These are phyloP conservation scores for Cololabis saira DNA, from an alignment of 2,113 vertebrate genomes.

Conservation along the genomic window DNA sequence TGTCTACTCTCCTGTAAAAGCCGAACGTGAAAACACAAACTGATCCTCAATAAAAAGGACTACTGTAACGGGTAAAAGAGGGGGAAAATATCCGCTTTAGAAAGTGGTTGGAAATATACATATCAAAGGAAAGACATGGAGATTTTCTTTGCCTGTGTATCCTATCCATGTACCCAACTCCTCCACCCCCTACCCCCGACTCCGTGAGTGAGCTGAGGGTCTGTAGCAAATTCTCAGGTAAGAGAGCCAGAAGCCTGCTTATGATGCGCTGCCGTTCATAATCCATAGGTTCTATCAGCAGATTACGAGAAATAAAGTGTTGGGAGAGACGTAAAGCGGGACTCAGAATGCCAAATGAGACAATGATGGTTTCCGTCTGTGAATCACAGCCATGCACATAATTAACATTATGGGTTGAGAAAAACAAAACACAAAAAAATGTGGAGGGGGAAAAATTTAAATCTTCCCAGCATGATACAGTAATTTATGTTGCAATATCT, in stretches of 20 bases:
- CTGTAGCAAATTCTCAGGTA: constrained; percentile 76
- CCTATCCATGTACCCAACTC: constrained; percentile 61
- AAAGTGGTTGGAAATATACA: constrained; percentile 81
- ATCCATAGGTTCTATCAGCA: constrained; percentile 82
- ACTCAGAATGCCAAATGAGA: constrained; percentile 74
- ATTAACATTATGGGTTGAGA: constrained; percentile 59
- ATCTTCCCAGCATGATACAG: constrained; percentile 35
- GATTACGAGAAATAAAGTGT: constrained; percentile 80
- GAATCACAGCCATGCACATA: constrained; percentile 51
- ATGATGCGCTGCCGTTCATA: constrained; percentile 72
- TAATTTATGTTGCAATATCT: constrained; percentile 43
- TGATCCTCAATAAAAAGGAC: constrained; percentile 75
- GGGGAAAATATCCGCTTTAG: constrained; percentile 78
- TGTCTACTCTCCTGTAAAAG: constrained; percentile 51
- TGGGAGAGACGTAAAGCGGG: constrained; percentile 72
- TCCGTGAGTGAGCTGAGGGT: constrained; percentile 56
- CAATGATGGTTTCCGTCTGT: constrained; percentile 71
- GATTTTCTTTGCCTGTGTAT: constrained; percentile 73
- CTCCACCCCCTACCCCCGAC: not conserved
- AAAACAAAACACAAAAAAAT: constrained; percentile 49
- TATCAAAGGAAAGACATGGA: constrained; percentile 81
- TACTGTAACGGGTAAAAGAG: constrained; percentile 66
- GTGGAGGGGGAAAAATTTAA: constrained; percentile 37
- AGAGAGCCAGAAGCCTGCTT: constrained; percentile 78
- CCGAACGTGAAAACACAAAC: constrained; percentile 76